phyloP scores from a whole-genome alignment of 2,888 invertebrate genomes.

The Erynnis tages region DNA sequence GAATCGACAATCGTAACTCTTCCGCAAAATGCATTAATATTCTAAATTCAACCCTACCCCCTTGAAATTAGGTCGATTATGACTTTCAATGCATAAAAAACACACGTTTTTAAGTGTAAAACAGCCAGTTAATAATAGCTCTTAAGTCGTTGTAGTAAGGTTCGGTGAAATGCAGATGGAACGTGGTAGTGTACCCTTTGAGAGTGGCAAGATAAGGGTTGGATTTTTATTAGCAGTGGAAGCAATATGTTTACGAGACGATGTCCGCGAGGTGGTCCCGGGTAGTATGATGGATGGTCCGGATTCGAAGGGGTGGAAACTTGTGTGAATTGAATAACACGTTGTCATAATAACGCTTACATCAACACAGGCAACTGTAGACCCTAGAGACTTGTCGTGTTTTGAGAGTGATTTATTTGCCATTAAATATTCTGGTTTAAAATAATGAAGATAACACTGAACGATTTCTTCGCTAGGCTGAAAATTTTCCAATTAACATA shows the following conservation, averaged over 20 bases:
- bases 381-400: too few relatives aligned
- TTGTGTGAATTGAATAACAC: too few relatives aligned
- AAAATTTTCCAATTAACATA: too few relatives aligned
- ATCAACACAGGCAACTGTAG: too few relatives aligned
- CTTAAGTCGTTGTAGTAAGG: background rate
- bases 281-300: slow-evolving; percentile 23
- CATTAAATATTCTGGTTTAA: too few relatives aligned
- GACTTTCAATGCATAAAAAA: too few relatives aligned
- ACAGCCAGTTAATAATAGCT: background rate
- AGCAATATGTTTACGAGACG: slow-evolving; percentile 47
- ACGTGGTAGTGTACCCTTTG: background rate
- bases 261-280: slow-evolving; percentile 35
- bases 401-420: too few relatives aligned
- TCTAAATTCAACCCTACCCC: background rate
- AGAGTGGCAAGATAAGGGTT: slow-evolving; percentile 28
- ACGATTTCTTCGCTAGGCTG: too few relatives aligned
- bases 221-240: slow-evolving; percentile 31
- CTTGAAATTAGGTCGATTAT: background rate
- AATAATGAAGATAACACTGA: too few relatives aligned
- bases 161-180: too few relatives aligned
- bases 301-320: slow-evolving; percentile 12
- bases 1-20: slow-evolving; percentile 30
- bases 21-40: background rate
- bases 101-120: slow-evolving; percentile 35
- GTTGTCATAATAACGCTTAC: too few relatives aligned